Evolutionary conservation across 2,797 vertebrate genomes (phyloP).

Genomic region (Catamblyrhynchus diadema): DNA sequence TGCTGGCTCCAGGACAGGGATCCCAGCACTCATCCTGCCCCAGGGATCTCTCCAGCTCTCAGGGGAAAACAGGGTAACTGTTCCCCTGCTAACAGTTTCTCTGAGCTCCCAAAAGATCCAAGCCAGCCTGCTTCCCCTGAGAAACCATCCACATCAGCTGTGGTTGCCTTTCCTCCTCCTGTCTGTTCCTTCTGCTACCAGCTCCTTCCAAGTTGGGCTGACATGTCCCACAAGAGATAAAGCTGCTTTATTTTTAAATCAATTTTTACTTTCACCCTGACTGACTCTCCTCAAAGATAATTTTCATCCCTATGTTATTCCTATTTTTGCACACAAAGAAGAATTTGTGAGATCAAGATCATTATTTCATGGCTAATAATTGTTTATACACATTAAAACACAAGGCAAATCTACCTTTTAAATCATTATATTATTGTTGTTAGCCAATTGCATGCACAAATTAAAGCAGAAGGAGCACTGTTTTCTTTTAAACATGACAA

Average conservation of each 20-base stretch:
- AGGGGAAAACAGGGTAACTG: not conserved
- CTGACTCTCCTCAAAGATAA: not conserved
- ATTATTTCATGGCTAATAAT: not conserved
- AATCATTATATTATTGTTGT: not conserved
- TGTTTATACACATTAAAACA: not conserved
- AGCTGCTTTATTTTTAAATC: not conserved
- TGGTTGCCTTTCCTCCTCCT: not conserved
- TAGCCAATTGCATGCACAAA: not conserved
- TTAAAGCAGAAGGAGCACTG: not conserved
- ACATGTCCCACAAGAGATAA: not conserved
- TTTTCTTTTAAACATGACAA: not conserved
- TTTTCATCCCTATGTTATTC: not conserved
- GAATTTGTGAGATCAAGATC: not conserved
- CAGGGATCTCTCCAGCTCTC: not conserved
- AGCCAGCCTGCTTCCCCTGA: not conserved
- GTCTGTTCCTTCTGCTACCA: not conserved
- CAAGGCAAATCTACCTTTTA: not conserved
- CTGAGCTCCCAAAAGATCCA: not conserved
- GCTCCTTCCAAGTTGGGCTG: not conserved
- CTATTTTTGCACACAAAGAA: not conserved
- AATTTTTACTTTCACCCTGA: not conserved
- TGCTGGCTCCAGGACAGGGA: fast-evolving
- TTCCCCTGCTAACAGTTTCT: not conserved
- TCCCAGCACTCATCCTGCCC: not conserved
- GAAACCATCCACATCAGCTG: not conserved